A percentile compares a stretch with the other conserved stretches of the same genome.
Conservation (phyloP, 2,888 invertebrate genomes). For the Craniophora ligustri region DNA sequence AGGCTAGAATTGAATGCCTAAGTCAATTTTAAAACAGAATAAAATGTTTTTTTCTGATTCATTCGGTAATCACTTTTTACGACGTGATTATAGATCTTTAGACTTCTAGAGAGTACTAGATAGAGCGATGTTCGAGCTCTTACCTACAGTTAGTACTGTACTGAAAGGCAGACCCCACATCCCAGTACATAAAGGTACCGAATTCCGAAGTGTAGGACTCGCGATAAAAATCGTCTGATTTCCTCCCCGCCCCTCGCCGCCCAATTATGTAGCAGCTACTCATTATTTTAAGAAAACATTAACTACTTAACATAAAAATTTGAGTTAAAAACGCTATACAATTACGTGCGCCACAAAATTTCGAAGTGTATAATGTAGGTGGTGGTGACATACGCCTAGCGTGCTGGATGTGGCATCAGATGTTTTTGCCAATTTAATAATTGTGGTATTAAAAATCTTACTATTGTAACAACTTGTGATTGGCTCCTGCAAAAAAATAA, state of each 20-base stretch:
- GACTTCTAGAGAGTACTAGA: no score
- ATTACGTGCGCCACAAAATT: constrained; percentile 78
- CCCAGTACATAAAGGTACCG: constrained; percentile 29
- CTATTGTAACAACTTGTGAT: no score
- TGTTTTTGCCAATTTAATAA: neutral
- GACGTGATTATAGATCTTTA: no score
- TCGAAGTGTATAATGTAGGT: constrained; percentile 70
- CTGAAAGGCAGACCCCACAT: constrained; percentile 1
- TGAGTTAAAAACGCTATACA: constrained; percentile 74
- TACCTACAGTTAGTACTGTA: neutral
- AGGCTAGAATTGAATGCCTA: no score
- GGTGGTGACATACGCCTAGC: constrained; percentile 37
- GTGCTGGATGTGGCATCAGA: constrained; percentile 60
- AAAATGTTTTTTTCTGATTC: no score
- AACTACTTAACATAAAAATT: constrained; percentile 79
- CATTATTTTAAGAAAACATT: constrained; percentile 81
- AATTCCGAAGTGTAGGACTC: constrained; percentile 48
- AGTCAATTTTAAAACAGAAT: no score
- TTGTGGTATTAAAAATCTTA: no score
- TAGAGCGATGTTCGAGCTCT: no score
- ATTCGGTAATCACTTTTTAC: no score
- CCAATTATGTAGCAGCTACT: constrained; percentile 72
- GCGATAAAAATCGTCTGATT: constrained; percentile 63
- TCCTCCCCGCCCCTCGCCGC: constrained; percentile 57
- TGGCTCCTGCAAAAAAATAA: no score